phyloP scores from a whole-genome alignment of 1,140 invertebrate species.

The Dreissena polymorpha region DNA sequence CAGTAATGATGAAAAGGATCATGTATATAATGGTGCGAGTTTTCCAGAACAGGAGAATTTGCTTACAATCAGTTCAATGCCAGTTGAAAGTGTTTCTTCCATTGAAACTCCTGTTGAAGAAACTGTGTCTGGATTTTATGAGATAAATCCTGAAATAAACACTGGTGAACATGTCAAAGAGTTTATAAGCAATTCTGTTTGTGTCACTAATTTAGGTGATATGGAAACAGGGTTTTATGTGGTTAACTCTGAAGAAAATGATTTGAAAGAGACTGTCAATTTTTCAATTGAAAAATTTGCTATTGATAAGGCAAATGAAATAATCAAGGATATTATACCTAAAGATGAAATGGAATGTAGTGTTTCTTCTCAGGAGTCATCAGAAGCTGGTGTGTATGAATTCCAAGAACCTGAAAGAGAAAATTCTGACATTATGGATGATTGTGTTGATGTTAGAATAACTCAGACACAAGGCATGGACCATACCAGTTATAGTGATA shows the following conservation, averaged over 20 bases:
- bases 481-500: too few species aligned
- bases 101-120: slow-evolving; percentile 41
- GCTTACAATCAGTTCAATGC: slow-evolving; percentile 21
- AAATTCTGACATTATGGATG: too few species aligned
- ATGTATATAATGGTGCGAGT: not conserved
- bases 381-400: too few species aligned
- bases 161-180: slow-evolving; percentile 5
- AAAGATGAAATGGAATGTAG: not conserved
- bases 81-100: slow-evolving; percentile 34
- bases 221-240: slow-evolving; percentile 50
- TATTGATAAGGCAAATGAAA: not conserved
- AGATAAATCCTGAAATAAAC: slow-evolving; percentile 36
- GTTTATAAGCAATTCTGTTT: not conserved
- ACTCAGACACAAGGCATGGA: too few species aligned
- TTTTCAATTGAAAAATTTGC: not conserved
- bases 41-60: too few species aligned
- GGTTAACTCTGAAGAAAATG: slow-evolving; percentile 14
- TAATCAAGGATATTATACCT: not conserved
- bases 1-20: not conserved
- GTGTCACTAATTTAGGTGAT: slow-evolving; percentile 46
- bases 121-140: slow-evolving; percentile 41
- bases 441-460: too few species aligned
- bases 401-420: too few species aligned
- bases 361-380: too few species aligned
- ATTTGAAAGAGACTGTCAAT: not conserved